Evolutionary conservation across 1,140 invertebrate species (phyloP).

Genomic region (Trachymyrmex septentrionalis): DNA sequence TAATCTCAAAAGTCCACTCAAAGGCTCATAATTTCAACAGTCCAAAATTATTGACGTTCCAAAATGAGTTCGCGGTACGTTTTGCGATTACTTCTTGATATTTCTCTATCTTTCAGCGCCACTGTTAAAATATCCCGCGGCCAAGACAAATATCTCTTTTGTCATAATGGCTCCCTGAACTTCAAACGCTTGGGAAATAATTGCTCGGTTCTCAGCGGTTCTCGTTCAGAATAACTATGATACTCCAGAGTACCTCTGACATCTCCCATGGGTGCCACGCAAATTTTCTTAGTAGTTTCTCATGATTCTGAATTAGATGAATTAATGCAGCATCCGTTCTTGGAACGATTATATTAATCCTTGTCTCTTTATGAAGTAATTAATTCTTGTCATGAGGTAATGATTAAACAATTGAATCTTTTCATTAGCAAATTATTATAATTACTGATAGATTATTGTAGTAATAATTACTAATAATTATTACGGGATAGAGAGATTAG

Average conservation of each 20-base stretch:
- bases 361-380: slow-evolving; percentile 6
- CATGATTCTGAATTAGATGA: slow-evolving; percentile 44
- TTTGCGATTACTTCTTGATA: slow-evolving; percentile 28
- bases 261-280: slow-evolving; percentile 37
- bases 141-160: slow-evolving; percentile 59
- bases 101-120: slow-evolving; percentile 6
- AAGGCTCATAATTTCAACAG: slow-evolving; percentile 19
- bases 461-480: background rate
- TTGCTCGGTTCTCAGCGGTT: slow-evolving; percentile 49
- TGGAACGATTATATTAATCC: slow-evolving; percentile 30
- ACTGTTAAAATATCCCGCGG: slow-evolving; percentile 54
- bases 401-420: background rate
- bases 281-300: slow-evolving; percentile 59
- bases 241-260: slow-evolving; percentile 32
- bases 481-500: background rate
- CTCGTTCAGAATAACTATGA: slow-evolving; percentile 24
- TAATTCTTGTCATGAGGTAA: slow-evolving; percentile 11
- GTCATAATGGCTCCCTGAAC: slow-evolving; percentile 49
- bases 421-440: slow-evolving; percentile 10
- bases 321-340: slow-evolving; percentile 23
- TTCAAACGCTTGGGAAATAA: slow-evolving; percentile 49
- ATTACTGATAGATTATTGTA: background rate
- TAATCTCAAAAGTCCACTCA: background rate
- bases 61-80: background rate
- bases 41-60: background rate